Base-by-base conservation (phyloP, 2,888 invertebrate genomes). In the Ennomos fuscantarius region DNA sequence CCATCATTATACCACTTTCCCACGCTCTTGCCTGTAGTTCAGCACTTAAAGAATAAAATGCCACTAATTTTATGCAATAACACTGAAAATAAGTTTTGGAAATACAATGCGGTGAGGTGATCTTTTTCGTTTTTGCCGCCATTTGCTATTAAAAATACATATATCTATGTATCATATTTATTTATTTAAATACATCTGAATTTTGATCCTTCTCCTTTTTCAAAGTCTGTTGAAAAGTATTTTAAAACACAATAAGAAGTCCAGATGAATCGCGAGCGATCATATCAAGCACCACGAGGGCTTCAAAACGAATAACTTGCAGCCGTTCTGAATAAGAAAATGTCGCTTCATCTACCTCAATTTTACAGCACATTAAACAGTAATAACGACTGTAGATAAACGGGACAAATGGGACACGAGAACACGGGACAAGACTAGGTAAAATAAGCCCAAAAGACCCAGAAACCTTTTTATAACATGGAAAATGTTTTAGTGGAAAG, bases 331-430 rank as follows among this genome's bases (percentile, higher is more conserved):
- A 36, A 41, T 46, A 42, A 59, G 41, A 66, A 66, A 67, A 59
- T 43, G 31, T 55, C 52, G 49, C 64, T 62, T 63, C 63, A 63
- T 72, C 66, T 57, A 63, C 56, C 49, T 62, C 68, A 70, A 75
- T 74, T 76, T 76, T 68, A 76, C 74, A 74, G 68, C 53, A 68
- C 71, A 71, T 78, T 79, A 69, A 70, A 67, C 74, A 68, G 67
- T 71, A 77, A 75, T 75, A 73, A 78, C 66, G 72, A 69, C 55
- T 69, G 60, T 52, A 68, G 70, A 73, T 71, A 77, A 76, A 74
- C 66, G 72, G 66, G 65, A 70, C 69, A 69, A 75, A 73, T 76
- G 71, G 71, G 68, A 69, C 68, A 68, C 62, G 8, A 58, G 11
- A 15, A 49, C 31, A 33, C 43, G 44, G 36, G 35, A 15, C 39